Base-by-base conservation (phyloP, 1,140 invertebrate genomes). In the Bombus confusus region DNA sequence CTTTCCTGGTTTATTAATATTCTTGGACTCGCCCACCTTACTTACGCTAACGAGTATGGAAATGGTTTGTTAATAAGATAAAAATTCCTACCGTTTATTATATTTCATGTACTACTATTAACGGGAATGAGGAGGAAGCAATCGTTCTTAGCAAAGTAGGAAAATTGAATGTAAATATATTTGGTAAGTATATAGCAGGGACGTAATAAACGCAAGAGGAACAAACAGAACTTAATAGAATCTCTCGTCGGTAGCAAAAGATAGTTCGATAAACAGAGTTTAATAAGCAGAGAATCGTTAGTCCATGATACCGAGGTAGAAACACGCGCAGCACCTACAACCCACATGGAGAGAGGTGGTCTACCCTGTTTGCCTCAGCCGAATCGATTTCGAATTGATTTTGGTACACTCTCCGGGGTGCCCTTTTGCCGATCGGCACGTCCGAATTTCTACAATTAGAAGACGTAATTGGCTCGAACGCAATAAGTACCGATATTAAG, bases 401-500 rank as follows among this genome's bases (percentile, higher is more conserved):
- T 31, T 31, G 31, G 13, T n/a, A 9, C 15, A 12, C 31, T 41
- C 34, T 57, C 68, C 9, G 25, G 64, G 52, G 47, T 37, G 34
- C 15, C 47, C 47, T 79, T 69, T 18, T 31, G 66, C 64, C 83
- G 39, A 80, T 81, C 79, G 78, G 59, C 43, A 73, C 57, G 47
- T 81, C 59, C 37, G 62, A 85, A 85, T 86, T 83, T 75, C 80
- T 83, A 69, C 81, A 83, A 82, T 86, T 66, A 37, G 34, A 64
- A 34, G 73, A 47, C 12, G 72, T 85, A 87, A 87, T 87, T 84
- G 82, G 86, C 82, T 41, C 68, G 83, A 57, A 74, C 76, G 79
- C 57, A 31, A 71, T 76, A 83, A 86, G 82, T 73, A 75, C 47
- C 78, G 86, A 88, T 87, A 80, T 87, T 89, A 79, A 78, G 86